Evolutionary conservation across 2,888 invertebrate genomes (phyloP), one percentile per base, ranked within the genome.

Genomic region (Helobdella robusta): DNA sequence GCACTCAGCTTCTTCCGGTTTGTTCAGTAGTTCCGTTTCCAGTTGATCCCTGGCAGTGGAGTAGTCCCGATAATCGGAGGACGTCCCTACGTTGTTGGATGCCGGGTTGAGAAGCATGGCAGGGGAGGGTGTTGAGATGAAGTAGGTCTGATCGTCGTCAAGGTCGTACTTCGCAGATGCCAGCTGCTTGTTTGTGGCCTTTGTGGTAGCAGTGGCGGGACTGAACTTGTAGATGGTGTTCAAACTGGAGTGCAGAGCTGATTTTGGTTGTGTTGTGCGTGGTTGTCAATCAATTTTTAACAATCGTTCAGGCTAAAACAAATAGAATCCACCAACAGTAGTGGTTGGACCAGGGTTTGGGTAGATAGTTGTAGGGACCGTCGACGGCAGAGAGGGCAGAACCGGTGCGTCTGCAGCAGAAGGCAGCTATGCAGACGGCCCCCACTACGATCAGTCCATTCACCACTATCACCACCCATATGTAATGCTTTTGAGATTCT

Each of bases 391-490:
- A 35, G n/a, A 54, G 32, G 11, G 44, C 35, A 28, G 46, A 40
- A 3, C 66, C 66, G 23, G 65, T 65, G 8, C 54, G 62, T 20
- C 64, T 18, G 46, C 68, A 70, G 58, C 70, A 70, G 23, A 65
- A 20, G 18, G 52, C 63, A 6, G 68, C 69, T n/a, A 70, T 68
- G 62, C 56, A 34, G 40, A 70, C 59, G n/a, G 70, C 69, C 18
- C 50, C 58, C 3, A 60, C 18, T 0, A 70, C 34, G n/a, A 70
- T 58, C 23, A 56, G 52, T 35, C 54, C 60, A 35, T 67, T 70
- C 32, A 67, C 48, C 28, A 70, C 64, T 8, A 70, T 66, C 28
- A 69, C 54, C 34, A 70, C 48, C 67, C 69, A 68, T 30, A 69
- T 25, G 60, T 54, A 58, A 6, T n/a, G n/a, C n/a, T n/a, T n/a